Base-by-base conservation (phyloP, 2,113 vertebrate species). In the Acanthochromis polyacanthus region DNA sequence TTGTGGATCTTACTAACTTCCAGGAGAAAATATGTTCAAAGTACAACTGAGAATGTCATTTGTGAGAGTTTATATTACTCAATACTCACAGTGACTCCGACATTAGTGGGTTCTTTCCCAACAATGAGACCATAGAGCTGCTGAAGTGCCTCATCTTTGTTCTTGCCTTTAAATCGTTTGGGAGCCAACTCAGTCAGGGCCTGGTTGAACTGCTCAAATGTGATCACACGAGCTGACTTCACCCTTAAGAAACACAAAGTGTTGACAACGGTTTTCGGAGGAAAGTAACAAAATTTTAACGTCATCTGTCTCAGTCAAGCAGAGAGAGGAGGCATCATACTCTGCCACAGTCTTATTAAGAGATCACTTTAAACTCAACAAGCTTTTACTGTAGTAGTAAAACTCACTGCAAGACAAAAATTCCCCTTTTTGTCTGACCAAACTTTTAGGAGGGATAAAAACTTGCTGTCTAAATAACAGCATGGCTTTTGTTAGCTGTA, bases 151-250 rank as follows among this genome's bases (percentile, higher is more conserved):
- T 98, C 96, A 11, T 96, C 94, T 3, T 92, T 87, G 2, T 78
- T 89, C 81, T 95, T 95, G 11, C 89, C 94, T 80, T 96, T 96
- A 74, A 96, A 98, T 4, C 91, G 93, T 59, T 97, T 97, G 1
- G 75, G 58, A 46, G 95, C 94, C 77, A 98, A 40, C 67, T 97
- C 96, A n/a, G 85, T 89, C 90, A 98, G 74, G 1, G 96, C 96
- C 82, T 96, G 92, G 73, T 85, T 93, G 87, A 97, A 98, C 85
- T 97, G 95, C 40, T 91, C 85, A 56, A 95, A 97, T 1, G 91
- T 96, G 86, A 98, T 96, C 20, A 95, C 96, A 23, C 94, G 93
- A 63, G 90, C 94, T 3, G 94, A 91, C 87, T 97, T 98, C 64
- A 88, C 76, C 92, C 97, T 96, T 62, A 50, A 46, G 71, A 84